Evolutionary conservation across 2,797 vertebrate species (phyloP).

Genomic region (Carapus acus): DNA sequence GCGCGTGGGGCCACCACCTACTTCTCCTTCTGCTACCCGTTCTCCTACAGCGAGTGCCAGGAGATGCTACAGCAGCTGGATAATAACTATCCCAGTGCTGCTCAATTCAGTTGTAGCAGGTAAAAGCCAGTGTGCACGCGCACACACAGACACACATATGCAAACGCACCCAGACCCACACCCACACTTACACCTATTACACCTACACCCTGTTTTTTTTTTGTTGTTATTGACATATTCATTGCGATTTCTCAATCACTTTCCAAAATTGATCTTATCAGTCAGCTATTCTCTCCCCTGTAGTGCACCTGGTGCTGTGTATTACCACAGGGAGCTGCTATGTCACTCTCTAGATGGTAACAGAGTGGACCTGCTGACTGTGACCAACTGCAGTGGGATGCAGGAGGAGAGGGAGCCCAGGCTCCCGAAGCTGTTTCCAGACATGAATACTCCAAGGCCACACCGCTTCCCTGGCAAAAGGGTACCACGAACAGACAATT

Average conservation of each 20-base stretch:
- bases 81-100: slow-evolving; percentile 73
- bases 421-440: slow-evolving; percentile 88
- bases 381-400: slow-evolving; percentile 90
- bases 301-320: slow-evolving; percentile 78
- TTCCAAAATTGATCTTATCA: too few relatives aligned
- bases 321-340: slow-evolving; percentile 93
- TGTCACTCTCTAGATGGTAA: slow-evolving; percentile 90
- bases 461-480: slow-evolving; percentile 83
- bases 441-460: slow-evolving; percentile 78
- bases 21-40: slow-evolving; percentile 96
- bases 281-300: too few relatives aligned
- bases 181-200: too few relatives aligned
- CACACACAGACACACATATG: background rate
- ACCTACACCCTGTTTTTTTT: too few relatives aligned
- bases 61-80: slow-evolving; percentile 87
- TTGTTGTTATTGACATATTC: background rate
- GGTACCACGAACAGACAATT: slow-evolving; percentile 61
- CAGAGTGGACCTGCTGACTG: slow-evolving; percentile 89
- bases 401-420: slow-evolving; percentile 84
- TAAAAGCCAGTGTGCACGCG: slow-evolving; percentile 42
- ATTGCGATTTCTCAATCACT: too few relatives aligned
- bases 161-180: background rate
- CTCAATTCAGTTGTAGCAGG: slow-evolving; percentile 78
- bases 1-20: slow-evolving; percentile 84
- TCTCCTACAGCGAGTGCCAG: slow-evolving; percentile 92